A percentile compares a stretch with the other conserved stretches of the same genome.
Conservation (phyloP, 2,888 invertebrate genomes). For the Sphecodes monilicornis region DNA sequence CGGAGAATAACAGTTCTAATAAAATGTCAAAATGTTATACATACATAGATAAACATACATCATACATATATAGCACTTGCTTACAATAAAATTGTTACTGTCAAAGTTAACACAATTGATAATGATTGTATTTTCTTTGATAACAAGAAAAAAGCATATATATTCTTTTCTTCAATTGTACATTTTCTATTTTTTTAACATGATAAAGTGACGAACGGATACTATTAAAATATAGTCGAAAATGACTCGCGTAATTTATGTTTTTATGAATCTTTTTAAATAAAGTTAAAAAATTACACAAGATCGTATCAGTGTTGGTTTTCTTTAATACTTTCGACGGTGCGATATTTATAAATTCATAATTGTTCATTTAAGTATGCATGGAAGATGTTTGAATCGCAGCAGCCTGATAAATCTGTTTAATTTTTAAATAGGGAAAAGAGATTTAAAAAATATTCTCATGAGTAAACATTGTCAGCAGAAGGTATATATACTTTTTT, state of each 20-base stretch:
- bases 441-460: neutral
- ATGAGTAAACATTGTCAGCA: neutral
- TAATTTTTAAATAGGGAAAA: neutral
- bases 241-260: conserved; percentile 77
- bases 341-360: neutral
- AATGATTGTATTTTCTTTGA: conserved; percentile 60
- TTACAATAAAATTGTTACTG: conserved; percentile 46
- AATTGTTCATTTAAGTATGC: neutral
- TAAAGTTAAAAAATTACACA: conserved; percentile 72
- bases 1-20: neutral
- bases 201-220: conserved; percentile 49
- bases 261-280: conserved; percentile 80
- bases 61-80: conserved; percentile 41
- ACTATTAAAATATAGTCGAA: conserved; percentile 71
- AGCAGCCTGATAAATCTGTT: neutral
- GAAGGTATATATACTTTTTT: neutral
- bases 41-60: neutral
- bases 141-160: conserved; percentile 39
- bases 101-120: conserved; percentile 60
- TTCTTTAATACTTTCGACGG: neutral
- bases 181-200: conserved; percentile 49
- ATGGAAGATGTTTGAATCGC: neutral
- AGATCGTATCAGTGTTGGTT: conserved; percentile 15
- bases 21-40: conserved; percentile 29
- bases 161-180: conserved; percentile 58